A percentile compares a stretch with the other conserved stretches of the same genome.
Conservation (phyloP, 2,888 invertebrate species). For the Cerceris ruficornis region DNA sequence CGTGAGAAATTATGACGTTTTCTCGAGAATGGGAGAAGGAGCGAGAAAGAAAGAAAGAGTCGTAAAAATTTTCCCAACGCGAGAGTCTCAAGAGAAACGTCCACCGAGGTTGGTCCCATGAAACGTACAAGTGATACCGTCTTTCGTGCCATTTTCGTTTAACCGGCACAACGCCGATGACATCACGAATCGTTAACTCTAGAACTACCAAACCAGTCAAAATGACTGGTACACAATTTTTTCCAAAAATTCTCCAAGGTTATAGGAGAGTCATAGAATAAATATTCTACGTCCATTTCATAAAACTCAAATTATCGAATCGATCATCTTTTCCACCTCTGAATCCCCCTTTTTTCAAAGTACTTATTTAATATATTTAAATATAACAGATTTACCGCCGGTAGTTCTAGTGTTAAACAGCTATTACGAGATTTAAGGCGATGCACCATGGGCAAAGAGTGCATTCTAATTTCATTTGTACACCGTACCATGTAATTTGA, state of each 20-base stretch:
- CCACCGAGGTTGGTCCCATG: not conserved
- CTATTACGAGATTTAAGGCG: slow-evolving; percentile 44
- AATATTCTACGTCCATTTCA: too few relatives aligned
- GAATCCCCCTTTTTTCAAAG: too few relatives aligned
- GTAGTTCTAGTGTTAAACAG: too few relatives aligned
- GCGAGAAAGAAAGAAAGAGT: not conserved
- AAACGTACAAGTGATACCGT: slow-evolving; percentile 6
- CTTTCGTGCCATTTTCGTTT: slow-evolving; percentile 35
- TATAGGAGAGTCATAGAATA: too few relatives aligned
- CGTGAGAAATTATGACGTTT: slow-evolving; percentile 36
- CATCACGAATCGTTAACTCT: slow-evolving; percentile 41
- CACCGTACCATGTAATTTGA: slow-evolving; percentile 16
- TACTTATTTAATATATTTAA: too few relatives aligned
- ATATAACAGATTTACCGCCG: too few relatives aligned
- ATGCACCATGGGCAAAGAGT: slow-evolving; percentile 25
- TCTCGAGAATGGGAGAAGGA: not conserved
- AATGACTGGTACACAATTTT: too few relatives aligned
- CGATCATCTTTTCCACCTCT: too few relatives aligned
- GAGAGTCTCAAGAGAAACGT: not conserved
- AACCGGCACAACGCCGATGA: slow-evolving; percentile 25
- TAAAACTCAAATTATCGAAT: too few relatives aligned
- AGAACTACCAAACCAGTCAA: too few relatives aligned
- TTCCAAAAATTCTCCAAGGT: too few relatives aligned
- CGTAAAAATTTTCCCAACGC: slow-evolving; percentile 40
- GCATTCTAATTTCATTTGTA: slow-evolving; percentile 39